These are phyloP conservation scores for Gymnobelideus leadbeateri DNA, from an alignment of 2,113 vertebrate genomes.

Conservation along the genomic window DNA sequence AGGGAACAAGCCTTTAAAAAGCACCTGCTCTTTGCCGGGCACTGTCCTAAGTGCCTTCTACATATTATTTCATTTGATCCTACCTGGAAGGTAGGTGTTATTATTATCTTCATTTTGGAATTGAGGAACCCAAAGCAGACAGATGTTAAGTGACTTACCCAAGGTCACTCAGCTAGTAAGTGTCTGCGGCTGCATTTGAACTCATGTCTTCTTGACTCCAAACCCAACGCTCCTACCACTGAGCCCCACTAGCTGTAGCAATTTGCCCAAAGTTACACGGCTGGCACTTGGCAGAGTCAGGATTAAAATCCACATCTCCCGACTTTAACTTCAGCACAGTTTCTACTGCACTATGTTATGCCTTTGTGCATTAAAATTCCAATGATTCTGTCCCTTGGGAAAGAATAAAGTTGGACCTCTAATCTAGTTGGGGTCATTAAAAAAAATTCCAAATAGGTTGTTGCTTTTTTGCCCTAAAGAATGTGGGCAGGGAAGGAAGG, in stretches of 20 bases:
- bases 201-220: neutral
- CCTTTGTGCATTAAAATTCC: neutral
- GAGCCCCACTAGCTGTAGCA: neutral
- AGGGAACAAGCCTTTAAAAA: neutral
- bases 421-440: neutral
- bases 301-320: neutral
- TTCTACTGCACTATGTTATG: neutral
- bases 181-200: neutral
- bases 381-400: neutral
- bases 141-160: neutral
- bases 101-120: neutral
- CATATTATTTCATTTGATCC: neutral
- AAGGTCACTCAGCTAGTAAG: neutral
- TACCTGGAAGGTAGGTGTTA: neutral
- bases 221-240: neutral
- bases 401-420: neutral
- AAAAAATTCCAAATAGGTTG: neutral
- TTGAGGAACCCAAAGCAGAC: neutral
- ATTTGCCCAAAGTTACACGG: neutral
- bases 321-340: neutral
- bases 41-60: neutral
- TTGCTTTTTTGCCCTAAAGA: neutral
- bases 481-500: rapidly evolving
- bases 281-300: neutral
- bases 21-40: neutral